Base-by-base conservation (phyloP, 2,888 invertebrate species). In the Smittia aterrima region DNA sequence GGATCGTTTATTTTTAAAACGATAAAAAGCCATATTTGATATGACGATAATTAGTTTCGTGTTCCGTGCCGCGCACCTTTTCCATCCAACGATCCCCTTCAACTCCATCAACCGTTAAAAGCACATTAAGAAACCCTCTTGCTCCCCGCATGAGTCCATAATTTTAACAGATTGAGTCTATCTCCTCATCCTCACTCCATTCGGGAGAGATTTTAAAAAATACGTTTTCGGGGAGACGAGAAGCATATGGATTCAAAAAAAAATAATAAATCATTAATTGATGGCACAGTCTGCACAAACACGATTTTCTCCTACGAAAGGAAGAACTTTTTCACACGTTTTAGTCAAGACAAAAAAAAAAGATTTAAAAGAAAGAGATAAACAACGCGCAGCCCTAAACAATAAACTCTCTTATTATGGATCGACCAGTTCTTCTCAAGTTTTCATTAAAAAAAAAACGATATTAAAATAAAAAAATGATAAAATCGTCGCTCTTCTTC, bases 261-360 rank as follows among this genome's bases (percentile, higher is more conserved):
- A 58, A 64, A 64, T 64, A 64, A 64, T 64, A 64, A 64, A 64
- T 64, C 64, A 64, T 64, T 64, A 64, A 64, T 64, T 64, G 64
- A 64, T 64, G 64, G 64, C 64, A 64, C 64, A 64, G 64, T 27
- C 25, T 64, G 64, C 64, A 64, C 64, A 24, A 64, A 25, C 64
- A 64, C 64, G 64, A 64, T 64, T 25, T 64, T 22, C 64, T 64
- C 24, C 27, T 64, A 58, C 24, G n/a, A 58, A 58, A 58, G 58
- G 22, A 58, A 22, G 58, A 58, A 64, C 22, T 24, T 27, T 25
- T 13, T 64, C 64, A 58, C 58, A 64, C 27, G 27, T 64, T 64
- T 64, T 20, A 58, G 4, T 58, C 22, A 18, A 18, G n/a, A 16
- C 47, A 47, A 47, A 22, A 58, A 58, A 47, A 47, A 16, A 47